phyloP scores from a whole-genome alignment of 1,140 invertebrate genomes.

The Ceratitis capitata region DNA sequence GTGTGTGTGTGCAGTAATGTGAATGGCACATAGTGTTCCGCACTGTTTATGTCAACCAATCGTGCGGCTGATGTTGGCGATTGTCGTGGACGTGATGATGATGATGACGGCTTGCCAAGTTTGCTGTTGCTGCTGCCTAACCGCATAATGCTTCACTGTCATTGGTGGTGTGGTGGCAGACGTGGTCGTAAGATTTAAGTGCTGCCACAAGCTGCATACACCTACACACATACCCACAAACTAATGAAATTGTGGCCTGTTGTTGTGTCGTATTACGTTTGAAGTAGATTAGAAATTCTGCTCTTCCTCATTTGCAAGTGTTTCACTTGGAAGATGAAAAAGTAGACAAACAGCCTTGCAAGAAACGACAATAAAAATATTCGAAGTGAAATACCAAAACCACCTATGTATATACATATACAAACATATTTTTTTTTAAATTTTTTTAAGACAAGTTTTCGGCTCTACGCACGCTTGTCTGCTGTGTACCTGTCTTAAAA shows the following conservation, averaged over 20 bases:
- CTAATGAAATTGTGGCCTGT: neutral
- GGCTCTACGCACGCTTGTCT: neutral
- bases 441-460: neutral
- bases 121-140: neutral
- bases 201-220: neutral
- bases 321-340: too few species aligned
- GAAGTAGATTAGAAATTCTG: too few species aligned
- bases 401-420: too few species aligned
- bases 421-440: neutral
- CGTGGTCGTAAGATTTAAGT: neutral
- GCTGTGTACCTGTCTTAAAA: neutral
- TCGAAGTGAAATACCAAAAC: too few species aligned
- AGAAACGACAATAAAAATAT: too few species aligned
- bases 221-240: neutral
- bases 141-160: conserved; percentile 7
- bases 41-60: conserved; percentile 13
- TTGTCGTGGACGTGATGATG: neutral
- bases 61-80: conserved; percentile 6
- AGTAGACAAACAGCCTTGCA: too few species aligned
- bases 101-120: neutral
- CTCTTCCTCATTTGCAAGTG: too few species aligned
- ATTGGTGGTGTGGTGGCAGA: neutral
- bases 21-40: too few species aligned
- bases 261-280: neutral
- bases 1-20: conserved; percentile 48